phyloP scores from a whole-genome alignment of 1,140 invertebrate species.

The Geopemphigus sp. region DNA sequence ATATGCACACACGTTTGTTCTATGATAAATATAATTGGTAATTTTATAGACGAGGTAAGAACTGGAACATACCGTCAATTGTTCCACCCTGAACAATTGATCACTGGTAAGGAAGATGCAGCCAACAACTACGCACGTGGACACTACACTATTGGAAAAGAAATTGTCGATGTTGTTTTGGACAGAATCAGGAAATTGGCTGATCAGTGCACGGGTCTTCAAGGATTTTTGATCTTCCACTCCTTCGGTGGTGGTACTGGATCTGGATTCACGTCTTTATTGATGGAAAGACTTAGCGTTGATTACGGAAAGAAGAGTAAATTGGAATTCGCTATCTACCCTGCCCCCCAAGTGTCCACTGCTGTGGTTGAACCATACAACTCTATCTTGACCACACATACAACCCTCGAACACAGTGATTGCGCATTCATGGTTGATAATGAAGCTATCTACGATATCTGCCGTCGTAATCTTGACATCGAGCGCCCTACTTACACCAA shows the following conservation, averaged over 20 bases:
- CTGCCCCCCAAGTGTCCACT: constrained; percentile 66
- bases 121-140: constrained; percentile 69
- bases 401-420: constrained; percentile 66
- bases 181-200: constrained; percentile 70
- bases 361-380: constrained; percentile 73
- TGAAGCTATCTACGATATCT: constrained; percentile 90
- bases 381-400: constrained; percentile 64
- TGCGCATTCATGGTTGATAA: constrained; percentile 78
- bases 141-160: constrained; percentile 74
- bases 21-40: background rate
- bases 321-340: constrained; percentile 69
- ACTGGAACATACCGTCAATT: constrained; percentile 63
- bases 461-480: constrained; percentile 82
- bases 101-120: constrained; percentile 67
- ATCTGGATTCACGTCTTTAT: constrained; percentile 66
- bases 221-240: constrained; percentile 83
- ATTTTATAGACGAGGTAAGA: constrained; percentile 60
- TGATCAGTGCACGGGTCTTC: constrained; percentile 77
- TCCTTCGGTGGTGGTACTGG: constrained; percentile 90
- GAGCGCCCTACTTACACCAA: constrained; percentile 82
- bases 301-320: constrained; percentile 72
- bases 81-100: constrained; percentile 65
- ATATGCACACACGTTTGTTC: background rate
- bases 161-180: constrained; percentile 70
- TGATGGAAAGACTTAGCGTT: constrained; percentile 67